Evolutionary conservation across 1,140 invertebrate species (phyloP).

Genomic region (Paracyclopina nana): DNA sequence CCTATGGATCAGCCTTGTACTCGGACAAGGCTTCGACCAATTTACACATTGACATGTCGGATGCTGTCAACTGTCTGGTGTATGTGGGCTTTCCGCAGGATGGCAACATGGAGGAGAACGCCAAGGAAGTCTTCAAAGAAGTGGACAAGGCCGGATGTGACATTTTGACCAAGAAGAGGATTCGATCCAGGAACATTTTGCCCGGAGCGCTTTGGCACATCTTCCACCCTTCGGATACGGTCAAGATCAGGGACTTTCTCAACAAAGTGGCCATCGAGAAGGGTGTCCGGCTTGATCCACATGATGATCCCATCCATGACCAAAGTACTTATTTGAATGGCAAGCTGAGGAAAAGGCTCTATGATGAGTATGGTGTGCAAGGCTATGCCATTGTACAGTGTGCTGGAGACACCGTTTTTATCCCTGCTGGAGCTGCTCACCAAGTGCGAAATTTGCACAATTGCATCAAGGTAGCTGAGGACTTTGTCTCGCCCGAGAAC

Average conservation of each 20-base stretch:
- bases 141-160: constrained; percentile 42
- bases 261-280: constrained; percentile 70
- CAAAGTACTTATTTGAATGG: constrained; percentile 88
- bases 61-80: constrained; percentile 94
- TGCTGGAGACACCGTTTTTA: constrained; percentile 87
- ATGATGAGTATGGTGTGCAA: constrained; percentile 78
- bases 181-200: constrained; percentile 52
- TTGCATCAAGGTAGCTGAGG: constrained; percentile 94
- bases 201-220: constrained; percentile 97
- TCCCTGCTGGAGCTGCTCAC: constrained; percentile 91
- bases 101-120: constrained; percentile 44
- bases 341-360: constrained; percentile 59
- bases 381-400: constrained; percentile 87
- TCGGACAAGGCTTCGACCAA: constrained; percentile 84
- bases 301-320: constrained; percentile 93
- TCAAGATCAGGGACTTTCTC: constrained; percentile 82
- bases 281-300: constrained; percentile 60
- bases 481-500: constrained; percentile 94
- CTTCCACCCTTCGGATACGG: constrained; percentile 76
- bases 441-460: constrained; percentile 82
- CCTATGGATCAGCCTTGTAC: constrained; percentile 65
- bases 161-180: constrained; percentile 52
- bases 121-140: constrained; percentile 29
- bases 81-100: constrained; percentile 77
- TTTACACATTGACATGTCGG: constrained; percentile 86